These are phyloP conservation scores for Panopea generosa DNA, from an alignment of 2,888 invertebrate species.

Conservation along the genomic window DNA sequence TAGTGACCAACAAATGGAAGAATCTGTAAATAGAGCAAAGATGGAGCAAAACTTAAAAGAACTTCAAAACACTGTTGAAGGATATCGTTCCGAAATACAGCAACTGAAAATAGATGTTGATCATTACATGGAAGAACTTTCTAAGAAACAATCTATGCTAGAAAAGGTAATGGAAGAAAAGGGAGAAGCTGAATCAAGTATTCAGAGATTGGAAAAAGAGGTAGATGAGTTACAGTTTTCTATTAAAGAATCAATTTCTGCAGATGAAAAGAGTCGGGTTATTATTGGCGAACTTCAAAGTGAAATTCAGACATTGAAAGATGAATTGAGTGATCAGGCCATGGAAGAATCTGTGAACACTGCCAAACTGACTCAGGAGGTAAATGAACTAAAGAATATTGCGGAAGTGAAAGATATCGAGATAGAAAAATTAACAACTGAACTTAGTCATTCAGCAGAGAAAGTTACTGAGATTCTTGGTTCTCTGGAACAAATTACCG, in stretches of 20 bases:
- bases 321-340: conserved; percentile 40
- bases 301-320: conserved; percentile 53
- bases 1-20: conserved; percentile 42
- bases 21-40: conserved; percentile 46
- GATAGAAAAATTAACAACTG: conserved; percentile 6
- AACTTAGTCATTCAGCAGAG: background rate
- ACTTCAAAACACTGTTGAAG: conserved; percentile 27
- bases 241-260: conserved; percentile 11
- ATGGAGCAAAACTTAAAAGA: conserved; percentile 51
- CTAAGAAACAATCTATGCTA: background rate
- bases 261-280: conserved; percentile 20
- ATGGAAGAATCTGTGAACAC: conserved; percentile 50
- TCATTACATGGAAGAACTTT: conserved; percentile 20
- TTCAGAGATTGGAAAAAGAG: conserved; percentile 18
- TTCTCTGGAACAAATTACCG: no score
- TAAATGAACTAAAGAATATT: conserved; percentile 41
- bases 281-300: conserved; percentile 13
- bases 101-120: conserved; percentile 15
- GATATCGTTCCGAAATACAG: conserved; percentile 4
- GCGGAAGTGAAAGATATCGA: conserved; percentile 16
- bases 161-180: background rate
- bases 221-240: conserved; percentile 26
- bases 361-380: conserved; percentile 50
- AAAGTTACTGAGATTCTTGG: background rate
- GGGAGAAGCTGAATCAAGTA: conserved; percentile 18